Conservation (phyloP, 2,888 invertebrate genomes). For the Acanthosepion lycidas region DNA sequence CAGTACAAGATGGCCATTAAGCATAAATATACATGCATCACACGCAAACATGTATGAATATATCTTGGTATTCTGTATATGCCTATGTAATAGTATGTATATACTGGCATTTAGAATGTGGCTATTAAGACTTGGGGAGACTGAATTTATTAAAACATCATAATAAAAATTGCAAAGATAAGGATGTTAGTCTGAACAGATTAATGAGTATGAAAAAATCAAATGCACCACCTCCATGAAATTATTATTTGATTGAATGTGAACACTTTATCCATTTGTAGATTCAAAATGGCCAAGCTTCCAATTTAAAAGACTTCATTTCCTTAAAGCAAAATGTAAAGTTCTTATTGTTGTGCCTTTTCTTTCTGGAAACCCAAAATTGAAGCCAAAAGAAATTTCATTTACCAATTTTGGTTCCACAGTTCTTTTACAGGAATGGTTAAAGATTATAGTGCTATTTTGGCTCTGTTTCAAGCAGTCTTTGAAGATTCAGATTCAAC, state of each 20-base stretch:
- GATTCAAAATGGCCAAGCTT: not conserved
- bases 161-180: not conserved
- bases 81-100: not conserved
- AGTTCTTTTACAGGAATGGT: not conserved
- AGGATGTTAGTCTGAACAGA: not conserved
- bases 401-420: not conserved
- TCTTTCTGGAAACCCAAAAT: not conserved
- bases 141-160: not conserved
- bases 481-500: not conserved
- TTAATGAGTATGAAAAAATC: not conserved
- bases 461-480: not conserved
- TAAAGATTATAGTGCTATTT: not conserved
- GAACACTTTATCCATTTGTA: not conserved
- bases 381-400: not conserved
- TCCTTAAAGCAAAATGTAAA: not conserved
- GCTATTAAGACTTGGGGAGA: not conserved
- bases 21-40: too few species aligned
- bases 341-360: not conserved
- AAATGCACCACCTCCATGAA: not conserved
- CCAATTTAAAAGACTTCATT: not conserved
- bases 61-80: too few species aligned
- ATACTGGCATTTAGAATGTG: not conserved
- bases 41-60: too few species aligned
- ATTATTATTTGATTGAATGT: not conserved
- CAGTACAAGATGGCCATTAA: too few species aligned